phyloP scores from a whole-genome alignment of 2,888 invertebrate species.

The Drosophila macrospina region DNA sequence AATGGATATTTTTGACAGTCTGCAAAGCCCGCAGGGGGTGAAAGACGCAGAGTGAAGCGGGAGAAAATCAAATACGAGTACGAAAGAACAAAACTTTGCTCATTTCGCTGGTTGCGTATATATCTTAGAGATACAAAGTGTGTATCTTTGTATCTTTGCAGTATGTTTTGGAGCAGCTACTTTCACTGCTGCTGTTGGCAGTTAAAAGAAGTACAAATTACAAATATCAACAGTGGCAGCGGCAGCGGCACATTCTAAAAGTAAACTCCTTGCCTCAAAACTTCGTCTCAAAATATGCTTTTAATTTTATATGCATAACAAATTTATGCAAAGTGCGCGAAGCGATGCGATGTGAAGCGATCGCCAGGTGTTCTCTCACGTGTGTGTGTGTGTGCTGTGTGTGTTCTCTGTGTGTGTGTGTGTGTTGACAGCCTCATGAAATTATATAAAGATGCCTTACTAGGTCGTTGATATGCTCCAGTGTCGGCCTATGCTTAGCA shows the following conservation, averaged over 20 bases:
- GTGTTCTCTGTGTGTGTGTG: constrained; percentile 20
- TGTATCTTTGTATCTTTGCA: constrained; percentile 34
- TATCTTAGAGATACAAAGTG: constrained; percentile 40
- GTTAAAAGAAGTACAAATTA: constrained; percentile 69
- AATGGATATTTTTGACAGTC: constrained; percentile 40
- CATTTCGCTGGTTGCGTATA: constrained; percentile 61
- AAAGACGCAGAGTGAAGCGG: neutral
- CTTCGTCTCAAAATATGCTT: constrained; percentile 71
- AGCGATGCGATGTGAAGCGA: constrained; percentile 60
- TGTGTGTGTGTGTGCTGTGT: constrained; percentile 15
- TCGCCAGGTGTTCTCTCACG: constrained; percentile 62
- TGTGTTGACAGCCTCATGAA: constrained; percentile 72
- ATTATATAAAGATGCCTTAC: constrained; percentile 77
- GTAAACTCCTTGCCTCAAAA: constrained; percentile 34
- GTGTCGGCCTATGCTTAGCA: constrained; percentile 47
- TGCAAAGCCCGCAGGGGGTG: constrained; percentile 9
- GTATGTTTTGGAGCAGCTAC: constrained; percentile 25
- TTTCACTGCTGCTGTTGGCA: constrained; percentile 46
- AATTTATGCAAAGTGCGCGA: constrained; percentile 75
- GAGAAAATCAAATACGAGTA: constrained; percentile 61
- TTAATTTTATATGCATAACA: constrained; percentile 82
- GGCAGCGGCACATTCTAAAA: constrained; percentile 31
- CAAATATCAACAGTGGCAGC: constrained; percentile 69
- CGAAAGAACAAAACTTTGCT: constrained; percentile 67
- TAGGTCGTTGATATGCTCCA: constrained; percentile 74